Evolutionary conservation across 2,113 vertebrate species (phyloP), one percentile per base, ranked within the genome.

Genomic region (Eonycteris spelaea): DNA sequence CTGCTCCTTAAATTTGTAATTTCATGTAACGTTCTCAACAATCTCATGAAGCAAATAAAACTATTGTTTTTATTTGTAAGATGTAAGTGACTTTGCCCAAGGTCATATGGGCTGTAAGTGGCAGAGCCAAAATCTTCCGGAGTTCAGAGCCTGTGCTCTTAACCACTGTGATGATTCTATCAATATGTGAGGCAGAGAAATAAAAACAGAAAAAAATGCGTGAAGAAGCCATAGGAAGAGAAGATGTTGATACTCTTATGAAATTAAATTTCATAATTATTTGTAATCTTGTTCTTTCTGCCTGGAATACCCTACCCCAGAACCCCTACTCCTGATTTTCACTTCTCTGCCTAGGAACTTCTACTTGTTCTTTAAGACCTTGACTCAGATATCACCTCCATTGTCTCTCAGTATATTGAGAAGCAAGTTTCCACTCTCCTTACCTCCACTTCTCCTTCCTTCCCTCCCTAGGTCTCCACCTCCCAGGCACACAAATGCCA

Each of bases 401-500:
- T 22, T 28, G 5, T 45, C 82, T 85, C 53, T 61, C 59, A 15
- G 21, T 51, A 19, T 53, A 33, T 35, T 38, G 30, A 88, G 63
- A 91, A 89, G 63, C 26, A 40, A 53, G 84, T 68, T 89, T 67
- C 59, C 53, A 33, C 57, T 55, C 35, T 65, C 67, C 75, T 30
- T 7, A 48, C 48, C 59, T 74, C n/a, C 51, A 19, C 59, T 63
- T 35, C 63, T 33, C 79, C 80, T 5, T n/a, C 48, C 53, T n/a
- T n/a, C 21, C 15, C 40, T 67, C 40, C 80, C 26, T 51, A 16
- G 77, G 95, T 93, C 94, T 96, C 91, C 91, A 86, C 67, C 96
- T 91, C 78, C 94, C 51, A 26, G 85, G 55, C 55, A 88, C 94
- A 67, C 96, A 80, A 90, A 97, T 97, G 92, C 96, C 97, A 97